phyloP scores from a whole-genome alignment of 2,797 vertebrate species.

The Propithecus perrieri region DNA sequence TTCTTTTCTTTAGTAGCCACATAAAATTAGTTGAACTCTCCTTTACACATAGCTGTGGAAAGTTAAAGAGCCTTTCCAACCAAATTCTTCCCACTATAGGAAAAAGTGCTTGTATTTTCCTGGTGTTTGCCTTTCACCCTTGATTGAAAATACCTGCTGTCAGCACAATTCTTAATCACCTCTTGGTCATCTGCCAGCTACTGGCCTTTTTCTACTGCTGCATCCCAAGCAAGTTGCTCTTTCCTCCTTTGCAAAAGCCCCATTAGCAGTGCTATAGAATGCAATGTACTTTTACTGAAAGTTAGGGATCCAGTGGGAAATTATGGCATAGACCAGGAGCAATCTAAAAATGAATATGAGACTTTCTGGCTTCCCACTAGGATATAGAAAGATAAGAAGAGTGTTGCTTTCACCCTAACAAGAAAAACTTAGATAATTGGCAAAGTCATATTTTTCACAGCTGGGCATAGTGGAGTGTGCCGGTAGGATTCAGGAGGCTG shows the following conservation, averaged over 20 bases:
- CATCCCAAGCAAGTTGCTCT: not conserved
- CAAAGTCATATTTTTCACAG: not conserved
- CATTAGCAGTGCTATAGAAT: not conserved
- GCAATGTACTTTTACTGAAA: not conserved
- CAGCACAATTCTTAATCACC: not conserved
- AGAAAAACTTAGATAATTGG: not conserved
- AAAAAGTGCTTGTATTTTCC: not conserved
- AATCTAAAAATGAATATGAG: not conserved
- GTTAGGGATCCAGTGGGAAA: not conserved
- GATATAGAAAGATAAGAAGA: not conserved
- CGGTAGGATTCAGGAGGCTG: not conserved
- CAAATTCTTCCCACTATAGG: not conserved
- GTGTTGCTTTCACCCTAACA: not conserved
- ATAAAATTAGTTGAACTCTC: not conserved
- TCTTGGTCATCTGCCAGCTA: not conserved
- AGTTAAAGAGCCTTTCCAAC: not conserved
- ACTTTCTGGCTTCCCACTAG: constrained; percentile 13
- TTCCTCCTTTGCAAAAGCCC: not conserved
- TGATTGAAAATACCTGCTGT: not conserved
- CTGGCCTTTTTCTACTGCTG: not conserved
- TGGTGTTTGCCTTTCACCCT: not conserved
- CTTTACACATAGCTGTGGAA: not conserved
- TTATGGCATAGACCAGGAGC: not conserved
- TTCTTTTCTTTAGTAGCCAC: not conserved
- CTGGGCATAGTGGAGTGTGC: not conserved